Evolutionary conservation across 2,888 invertebrate species (phyloP), one percentile per base, ranked within the genome.

Genomic region (Lydus trimaculatus): DNA sequence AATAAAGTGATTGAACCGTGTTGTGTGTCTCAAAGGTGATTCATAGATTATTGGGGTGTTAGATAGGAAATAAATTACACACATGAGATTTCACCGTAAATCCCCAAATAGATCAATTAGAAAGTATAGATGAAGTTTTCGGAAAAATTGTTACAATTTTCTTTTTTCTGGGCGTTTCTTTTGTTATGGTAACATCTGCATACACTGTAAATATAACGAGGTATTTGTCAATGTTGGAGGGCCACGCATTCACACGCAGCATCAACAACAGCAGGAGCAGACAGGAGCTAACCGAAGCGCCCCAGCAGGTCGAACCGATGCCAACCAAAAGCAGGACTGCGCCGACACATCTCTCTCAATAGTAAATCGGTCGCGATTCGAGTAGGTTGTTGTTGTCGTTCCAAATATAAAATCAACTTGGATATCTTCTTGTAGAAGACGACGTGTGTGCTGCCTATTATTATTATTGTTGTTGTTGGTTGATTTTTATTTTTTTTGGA

Each of bases 41-140:
- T 61, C 61, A 61, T 67, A 61, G 64, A 64, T 68, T 68, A 64
- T 68, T 68, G 61, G 61, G 64, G n/a, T 13, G 58, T 60, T 61
- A 36, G 64, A 68, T 64, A 64, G 64, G 64, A 61, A 68, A 64
- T 64, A 68, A 68, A 68, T 68, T 64, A 64, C 67, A 61, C 58
- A 52, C 64, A 31, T 64, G 31, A 28, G 61, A 60, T 39, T 36
- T 48, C 48, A 2, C 6, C 2, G 6, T 58, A n/a, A 25, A 62
- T 63, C 59, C 31, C 67, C 39, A 20, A 64, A 67, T 59, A 64
- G 67, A 67, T 67, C 67, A 67, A 67, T 67, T 63, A 67, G 64
- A 13, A 36, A 36, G 13, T 36, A 36, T 36, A 13, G 13, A 0
- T 13, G 36, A n/a, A 0, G 13, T 36, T 48, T 20, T 48, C 20